A percentile compares a stretch with the other conserved stretches of the same genome.
Evolutionary conservation across 2,797 vertebrate species (phyloP).

Genomic region (Anguilla marmorata): DNA sequence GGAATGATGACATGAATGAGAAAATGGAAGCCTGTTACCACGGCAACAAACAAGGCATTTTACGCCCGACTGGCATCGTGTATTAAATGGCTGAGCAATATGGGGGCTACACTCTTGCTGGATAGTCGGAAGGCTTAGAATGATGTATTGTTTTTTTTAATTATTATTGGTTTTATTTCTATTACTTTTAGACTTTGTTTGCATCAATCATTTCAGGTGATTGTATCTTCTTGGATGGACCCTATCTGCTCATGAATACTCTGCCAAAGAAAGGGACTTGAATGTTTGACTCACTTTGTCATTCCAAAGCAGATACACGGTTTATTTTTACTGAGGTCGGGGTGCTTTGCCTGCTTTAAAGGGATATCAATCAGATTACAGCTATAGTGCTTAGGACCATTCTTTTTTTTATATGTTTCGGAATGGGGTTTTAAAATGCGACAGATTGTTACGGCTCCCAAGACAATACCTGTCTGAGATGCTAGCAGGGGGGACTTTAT

Average conservation of each 20-base stretch:
- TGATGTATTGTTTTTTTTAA: constrained; percentile 31
- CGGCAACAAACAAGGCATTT: constrained; percentile 55
- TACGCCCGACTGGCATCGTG: constrained; percentile 44
- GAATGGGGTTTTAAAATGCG: constrained; percentile 19
- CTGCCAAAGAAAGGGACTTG: neutral
- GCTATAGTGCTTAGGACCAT: neutral
- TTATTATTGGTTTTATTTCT: constrained; percentile 15
- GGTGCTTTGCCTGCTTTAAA: neutral
- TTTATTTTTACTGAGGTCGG: constrained; percentile 8
- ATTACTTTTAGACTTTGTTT: constrained; percentile 31
- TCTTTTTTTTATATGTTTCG: neutral
- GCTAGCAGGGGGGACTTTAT: constrained; percentile 4
- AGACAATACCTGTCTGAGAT: constrained; percentile 2
- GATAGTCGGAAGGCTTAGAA: constrained; percentile 25
- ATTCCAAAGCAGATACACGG: neutral
- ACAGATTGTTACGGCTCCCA: constrained; percentile 17
- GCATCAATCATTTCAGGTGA: neutral
- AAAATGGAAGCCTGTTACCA: constrained; percentile 54
- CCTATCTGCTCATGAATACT: neutral
- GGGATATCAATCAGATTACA: constrained; percentile 8
- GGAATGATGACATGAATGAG: constrained; percentile 54
- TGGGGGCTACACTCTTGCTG: neutral
- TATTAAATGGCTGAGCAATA: constrained; percentile 45
- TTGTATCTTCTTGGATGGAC: neutral
- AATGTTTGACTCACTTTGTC: constrained; percentile 1